These are phyloP conservation scores for Pseudonaja textilis DNA, from an alignment of 2,113 vertebrate genomes.

Conservation along the genomic window DNA sequence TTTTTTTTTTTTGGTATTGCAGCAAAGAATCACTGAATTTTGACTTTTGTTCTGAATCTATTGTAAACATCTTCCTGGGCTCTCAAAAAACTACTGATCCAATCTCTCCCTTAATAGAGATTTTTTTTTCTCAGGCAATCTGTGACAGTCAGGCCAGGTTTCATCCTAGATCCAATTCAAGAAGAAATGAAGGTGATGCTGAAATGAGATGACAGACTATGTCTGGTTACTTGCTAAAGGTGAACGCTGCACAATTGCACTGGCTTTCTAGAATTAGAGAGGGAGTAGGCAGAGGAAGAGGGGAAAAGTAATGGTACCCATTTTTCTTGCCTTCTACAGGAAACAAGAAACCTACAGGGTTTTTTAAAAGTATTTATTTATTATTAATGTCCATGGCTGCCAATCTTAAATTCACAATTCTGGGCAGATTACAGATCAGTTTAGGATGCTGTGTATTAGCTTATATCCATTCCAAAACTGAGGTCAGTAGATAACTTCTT, in stretches of 20 bases:
- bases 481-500: neutral
- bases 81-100: constrained; percentile 29
- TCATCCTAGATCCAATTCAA: constrained; percentile 30
- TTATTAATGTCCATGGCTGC: neutral
- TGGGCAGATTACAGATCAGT: neutral
- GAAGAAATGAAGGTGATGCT: constrained; percentile 32
- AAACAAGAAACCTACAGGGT: neutral
- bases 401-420: neutral
- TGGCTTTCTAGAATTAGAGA: neutral
- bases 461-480: neutral
- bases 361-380: neutral
- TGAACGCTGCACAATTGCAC: neutral
- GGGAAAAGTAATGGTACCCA: neutral
- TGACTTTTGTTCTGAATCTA: constrained; percentile 15
- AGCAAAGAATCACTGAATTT: constrained; percentile 7
- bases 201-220: neutral
- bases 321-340: neutral
- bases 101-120: constrained; percentile 26
- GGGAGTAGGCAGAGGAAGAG: neutral
- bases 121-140: constrained; percentile 16
- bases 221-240: constrained; percentile 7
- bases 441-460: neutral
- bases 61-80: constrained; percentile 18
- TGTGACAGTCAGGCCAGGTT: constrained; percentile 30
- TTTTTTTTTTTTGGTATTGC: neutral